Percentiles rank a stretch among this genome's conserved stretches.
These are phyloP conservation scores for Takifugu flavidus DNA, from an alignment of 2,113 vertebrate genomes.

Conservation along the genomic window DNA sequence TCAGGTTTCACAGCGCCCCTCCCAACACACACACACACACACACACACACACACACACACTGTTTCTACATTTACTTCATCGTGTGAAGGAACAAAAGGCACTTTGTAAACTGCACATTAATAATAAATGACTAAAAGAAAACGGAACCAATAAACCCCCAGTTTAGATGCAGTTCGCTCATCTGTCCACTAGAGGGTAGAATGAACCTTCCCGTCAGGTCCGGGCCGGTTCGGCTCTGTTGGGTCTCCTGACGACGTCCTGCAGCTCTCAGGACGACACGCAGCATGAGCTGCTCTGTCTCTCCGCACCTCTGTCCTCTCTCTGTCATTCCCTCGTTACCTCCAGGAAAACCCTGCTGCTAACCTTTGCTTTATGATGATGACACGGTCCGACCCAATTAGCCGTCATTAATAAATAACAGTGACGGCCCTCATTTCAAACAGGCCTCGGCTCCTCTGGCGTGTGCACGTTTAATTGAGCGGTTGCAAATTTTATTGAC, in stretches of 20 bases:
- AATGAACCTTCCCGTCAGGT: conserved; percentile 8
- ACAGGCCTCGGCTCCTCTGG: conserved; percentile 1
- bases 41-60: too few relatives aligned
- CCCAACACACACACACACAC: too few relatives aligned
- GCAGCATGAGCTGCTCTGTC: conserved; percentile 13
- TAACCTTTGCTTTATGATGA: conserved; percentile 19
- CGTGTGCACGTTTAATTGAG: conserved; percentile 48
- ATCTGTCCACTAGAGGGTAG: conserved; percentile 48
- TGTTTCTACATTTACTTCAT: too few relatives aligned
- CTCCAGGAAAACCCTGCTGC: conserved; percentile 27
- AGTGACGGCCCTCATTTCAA: conserved; percentile 43
- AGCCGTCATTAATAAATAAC: conserved; percentile 60
- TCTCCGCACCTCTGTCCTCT: conserved; percentile 11
- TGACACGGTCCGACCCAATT: conserved; percentile 57
- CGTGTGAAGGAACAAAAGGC: too few relatives aligned
- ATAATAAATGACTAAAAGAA: not conserved
- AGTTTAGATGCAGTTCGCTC: not conserved
- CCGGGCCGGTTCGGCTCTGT: conserved; percentile 3
- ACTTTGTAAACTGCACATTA: not conserved
- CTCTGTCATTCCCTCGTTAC: conserved; percentile 20
- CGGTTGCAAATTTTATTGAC: conserved; percentile 26
- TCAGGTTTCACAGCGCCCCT: too few relatives aligned
- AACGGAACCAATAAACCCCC: not conserved
- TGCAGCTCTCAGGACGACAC: conserved; percentile 21
- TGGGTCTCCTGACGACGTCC: conserved; percentile 2